A percentile compares a stretch with the other conserved stretches of the same genome.
These are phyloP conservation scores for Astur gentilis DNA, from an alignment of 2,113 vertebrate genomes.

Conservation along the genomic window DNA sequence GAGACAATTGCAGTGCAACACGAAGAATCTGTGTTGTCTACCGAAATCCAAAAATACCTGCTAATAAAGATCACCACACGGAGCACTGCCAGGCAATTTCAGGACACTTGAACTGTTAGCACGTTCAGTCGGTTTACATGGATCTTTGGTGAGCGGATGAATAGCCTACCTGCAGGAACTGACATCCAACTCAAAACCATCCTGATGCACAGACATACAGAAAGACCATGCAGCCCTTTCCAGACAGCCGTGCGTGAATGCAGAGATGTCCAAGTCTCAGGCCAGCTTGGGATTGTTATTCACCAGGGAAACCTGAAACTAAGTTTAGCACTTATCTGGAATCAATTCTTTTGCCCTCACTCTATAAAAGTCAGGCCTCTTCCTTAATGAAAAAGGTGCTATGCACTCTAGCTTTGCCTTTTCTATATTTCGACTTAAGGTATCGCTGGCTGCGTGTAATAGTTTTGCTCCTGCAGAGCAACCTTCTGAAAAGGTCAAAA, in stretches of 20 bases:
- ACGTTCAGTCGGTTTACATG: background rate
- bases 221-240: background rate
- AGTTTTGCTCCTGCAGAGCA: constrained; percentile 17
- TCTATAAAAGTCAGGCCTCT: constrained; percentile 25
- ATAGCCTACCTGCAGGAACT: background rate
- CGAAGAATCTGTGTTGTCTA: background rate
- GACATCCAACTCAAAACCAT: background rate
- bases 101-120: background rate
- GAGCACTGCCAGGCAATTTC: background rate
- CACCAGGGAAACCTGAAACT: background rate
- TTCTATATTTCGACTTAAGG: background rate
- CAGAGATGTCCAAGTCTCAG: background rate
- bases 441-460: constrained; percentile 29
- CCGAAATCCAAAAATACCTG: background rate
- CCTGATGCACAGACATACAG: background rate
- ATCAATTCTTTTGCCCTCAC: background rate
- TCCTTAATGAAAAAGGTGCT: constrained; percentile 17
- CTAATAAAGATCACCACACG: background rate
- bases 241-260: background rate
- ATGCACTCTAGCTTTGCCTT: constrained; percentile 23
- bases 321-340: constrained; percentile 33
- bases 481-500: constrained; percentile 67
- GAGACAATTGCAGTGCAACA: background rate
- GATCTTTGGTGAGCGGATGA: background rate
- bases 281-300: background rate